Conservation (phyloP, 2,888 invertebrate genomes). For the Plagodis pulveraria region DNA sequence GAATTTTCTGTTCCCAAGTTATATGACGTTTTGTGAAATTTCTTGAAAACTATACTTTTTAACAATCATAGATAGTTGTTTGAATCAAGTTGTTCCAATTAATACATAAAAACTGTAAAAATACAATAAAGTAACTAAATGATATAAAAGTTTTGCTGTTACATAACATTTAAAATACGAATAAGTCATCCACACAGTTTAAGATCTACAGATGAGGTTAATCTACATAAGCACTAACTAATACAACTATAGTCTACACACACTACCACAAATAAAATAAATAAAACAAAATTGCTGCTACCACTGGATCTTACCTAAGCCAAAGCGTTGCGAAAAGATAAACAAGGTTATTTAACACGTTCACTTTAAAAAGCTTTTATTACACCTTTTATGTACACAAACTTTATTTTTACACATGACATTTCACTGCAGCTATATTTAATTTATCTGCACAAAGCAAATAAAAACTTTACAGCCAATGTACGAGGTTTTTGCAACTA, state of each 20-base stretch:
- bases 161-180: not conserved
- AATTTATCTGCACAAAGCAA: too few relatives aligned
- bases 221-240: conserved; percentile 8
- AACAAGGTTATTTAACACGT: too few relatives aligned
- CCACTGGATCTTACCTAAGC: conserved; percentile 48
- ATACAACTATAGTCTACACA: conserved; percentile 7
- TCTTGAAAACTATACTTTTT: conserved; percentile 26
- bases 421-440: not conserved
- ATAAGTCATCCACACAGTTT: not conserved
- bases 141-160: not conserved
- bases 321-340: conserved; percentile 14
- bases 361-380: too few relatives aligned
- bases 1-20: too few relatives aligned
- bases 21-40: too few relatives aligned
- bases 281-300: not conserved
- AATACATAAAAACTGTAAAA: not conserved
- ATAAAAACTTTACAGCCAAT: too few relatives aligned
- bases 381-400: too few relatives aligned
- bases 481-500: too few relatives aligned
- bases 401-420: not conserved
- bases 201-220: conserved; percentile 10
- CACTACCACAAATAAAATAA: not conserved
- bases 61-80: not conserved
- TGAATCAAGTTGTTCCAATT: not conserved
- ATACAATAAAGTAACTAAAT: not conserved